Evolutionary conservation across 2,888 invertebrate species (phyloP).

Genomic region (Drosophila pegasa): DNA sequence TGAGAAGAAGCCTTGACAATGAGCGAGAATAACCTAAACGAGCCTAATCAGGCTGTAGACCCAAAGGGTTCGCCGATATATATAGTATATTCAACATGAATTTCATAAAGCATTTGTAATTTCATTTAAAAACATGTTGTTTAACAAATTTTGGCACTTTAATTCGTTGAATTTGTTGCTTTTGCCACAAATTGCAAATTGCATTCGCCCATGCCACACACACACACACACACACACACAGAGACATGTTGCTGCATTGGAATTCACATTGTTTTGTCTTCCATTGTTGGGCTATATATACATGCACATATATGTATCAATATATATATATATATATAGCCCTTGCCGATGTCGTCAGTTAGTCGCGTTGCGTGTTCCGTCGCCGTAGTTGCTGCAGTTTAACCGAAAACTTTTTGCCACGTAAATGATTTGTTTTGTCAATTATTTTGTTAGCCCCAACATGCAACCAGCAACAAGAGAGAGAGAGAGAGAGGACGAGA

Average conservation of each 20-base stretch:
- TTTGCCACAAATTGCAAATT: slow-evolving; percentile 22
- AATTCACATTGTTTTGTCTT: slow-evolving; percentile 42
- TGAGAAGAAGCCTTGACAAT: too few relatives aligned
- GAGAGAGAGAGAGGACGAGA: slow-evolving; percentile 1
- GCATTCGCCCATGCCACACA: slow-evolving; percentile 14
- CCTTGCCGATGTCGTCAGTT: slow-evolving; percentile 61
- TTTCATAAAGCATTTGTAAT: too few relatives aligned
- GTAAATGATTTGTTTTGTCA: slow-evolving; percentile 81
- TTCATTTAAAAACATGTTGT: neutral
- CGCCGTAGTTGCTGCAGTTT: slow-evolving; percentile 71
- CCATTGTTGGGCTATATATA: slow-evolving; percentile 66
- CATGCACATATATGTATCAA: slow-evolving; percentile 65
- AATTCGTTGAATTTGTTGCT: slow-evolving; percentile 20
- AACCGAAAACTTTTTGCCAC: slow-evolving; percentile 72
- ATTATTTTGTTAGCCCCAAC: slow-evolving; percentile 77
- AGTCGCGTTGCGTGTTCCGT: slow-evolving; percentile 71
- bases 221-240: slow-evolving; percentile 3
- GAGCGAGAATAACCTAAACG: too few relatives aligned
- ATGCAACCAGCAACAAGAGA: slow-evolving; percentile 57
- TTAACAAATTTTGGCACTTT: slow-evolving; percentile 11
- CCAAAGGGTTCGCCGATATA: too few relatives aligned
- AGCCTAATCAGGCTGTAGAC: too few relatives aligned
- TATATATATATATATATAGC: slow-evolving; percentile 59
- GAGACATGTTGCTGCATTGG: slow-evolving; percentile 35
- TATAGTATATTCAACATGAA: too few relatives aligned